Conservation (phyloP, 2,888 invertebrate genomes). For the Neoaliturus tenellus region DNA sequence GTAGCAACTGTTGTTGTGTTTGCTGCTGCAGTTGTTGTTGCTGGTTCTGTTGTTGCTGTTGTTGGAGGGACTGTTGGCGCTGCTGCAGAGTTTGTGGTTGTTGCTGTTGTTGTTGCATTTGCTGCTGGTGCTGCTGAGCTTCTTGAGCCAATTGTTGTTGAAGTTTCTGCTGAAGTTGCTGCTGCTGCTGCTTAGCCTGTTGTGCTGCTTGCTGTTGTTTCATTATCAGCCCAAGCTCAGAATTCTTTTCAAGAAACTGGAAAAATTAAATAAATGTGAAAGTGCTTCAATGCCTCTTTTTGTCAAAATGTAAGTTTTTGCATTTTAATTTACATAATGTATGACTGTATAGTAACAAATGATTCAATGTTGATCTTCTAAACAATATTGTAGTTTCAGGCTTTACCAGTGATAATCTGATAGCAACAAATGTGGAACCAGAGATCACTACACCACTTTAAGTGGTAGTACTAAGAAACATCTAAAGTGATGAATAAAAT, state of each 20-base stretch:
- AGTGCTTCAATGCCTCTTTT: too few relatives aligned
- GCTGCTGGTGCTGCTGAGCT: constrained; percentile 66
- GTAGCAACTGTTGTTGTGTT: constrained; percentile 67
- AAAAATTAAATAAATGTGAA: constrained; percentile 22
- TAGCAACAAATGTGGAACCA: too few relatives aligned
- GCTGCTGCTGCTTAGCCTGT: constrained; percentile 61
- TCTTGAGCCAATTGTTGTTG: constrained; percentile 64
- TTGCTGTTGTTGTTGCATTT: constrained; percentile 73
- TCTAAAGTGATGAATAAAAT: too few relatives aligned
- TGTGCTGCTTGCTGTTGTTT: constrained; percentile 60
- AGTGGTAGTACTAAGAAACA: too few relatives aligned
- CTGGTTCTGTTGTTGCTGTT: constrained; percentile 71
- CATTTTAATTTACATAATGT: too few relatives aligned
- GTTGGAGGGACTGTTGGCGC: constrained; percentile 70
- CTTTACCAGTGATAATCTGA: too few relatives aligned
- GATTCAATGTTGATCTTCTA: too few relatives aligned
- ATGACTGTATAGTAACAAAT: too few relatives aligned
- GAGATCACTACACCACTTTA: too few relatives aligned
- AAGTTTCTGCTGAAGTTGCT: constrained; percentile 63
- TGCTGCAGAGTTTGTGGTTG: constrained; percentile 64
- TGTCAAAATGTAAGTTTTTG: too few relatives aligned
- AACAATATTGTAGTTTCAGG: too few relatives aligned
- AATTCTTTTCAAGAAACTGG: constrained; percentile 64
- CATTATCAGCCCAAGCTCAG: constrained; percentile 62
- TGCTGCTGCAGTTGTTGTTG: constrained; percentile 72